Base-by-base conservation (phyloP, 2,888 invertebrate genomes). In the Torymus auratus region DNA sequence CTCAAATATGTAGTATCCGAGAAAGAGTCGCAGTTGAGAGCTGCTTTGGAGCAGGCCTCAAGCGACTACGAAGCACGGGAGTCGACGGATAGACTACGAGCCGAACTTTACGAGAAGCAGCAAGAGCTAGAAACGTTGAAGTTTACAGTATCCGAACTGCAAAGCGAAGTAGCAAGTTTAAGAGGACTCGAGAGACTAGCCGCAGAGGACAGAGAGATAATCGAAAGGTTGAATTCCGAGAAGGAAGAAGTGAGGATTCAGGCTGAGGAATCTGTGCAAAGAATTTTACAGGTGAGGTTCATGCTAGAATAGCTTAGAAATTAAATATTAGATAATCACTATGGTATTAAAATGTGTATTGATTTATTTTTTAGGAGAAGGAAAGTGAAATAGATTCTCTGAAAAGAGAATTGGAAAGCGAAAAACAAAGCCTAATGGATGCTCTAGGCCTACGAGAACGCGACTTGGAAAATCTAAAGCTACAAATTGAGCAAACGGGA, bases 21-120 rank as follows among this genome's bases (percentile, higher is more conserved):
- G 50, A 88, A 87, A 50, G 87, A 88, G 4, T 84, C 87, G 0
- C 86, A 87, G 60, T 78, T 89, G 13, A 84, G 85, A 20, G 85
- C 85, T 0, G 86, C 83, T n/a, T 77, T 84, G 65, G 86, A 86
- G n/a, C 84, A 86, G 4, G 84, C 85, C 2, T 83, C 86, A 0
- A 85, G 85, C 0, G 88, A 88, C n/a, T 85, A 84, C 5, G 86
- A 86, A 17, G 23, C 84, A 5, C 85, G 82, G 0, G 86, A 87
- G 14, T 85, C 80, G 0, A 71, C 85, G 1, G 84, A 88, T 20
- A 84, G 84, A 58, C 67, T 88, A 53, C 85, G 84, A 4, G 52
- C 68, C 0, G 87, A 88, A n/a, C 56, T 88, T 13, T 86, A 84
- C 61, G 83, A 82, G 1, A 88, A 86, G 52, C 86, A 88, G 14